Conservation (phyloP, 2,113 vertebrate species). For the Actenoides hombroni region DNA sequence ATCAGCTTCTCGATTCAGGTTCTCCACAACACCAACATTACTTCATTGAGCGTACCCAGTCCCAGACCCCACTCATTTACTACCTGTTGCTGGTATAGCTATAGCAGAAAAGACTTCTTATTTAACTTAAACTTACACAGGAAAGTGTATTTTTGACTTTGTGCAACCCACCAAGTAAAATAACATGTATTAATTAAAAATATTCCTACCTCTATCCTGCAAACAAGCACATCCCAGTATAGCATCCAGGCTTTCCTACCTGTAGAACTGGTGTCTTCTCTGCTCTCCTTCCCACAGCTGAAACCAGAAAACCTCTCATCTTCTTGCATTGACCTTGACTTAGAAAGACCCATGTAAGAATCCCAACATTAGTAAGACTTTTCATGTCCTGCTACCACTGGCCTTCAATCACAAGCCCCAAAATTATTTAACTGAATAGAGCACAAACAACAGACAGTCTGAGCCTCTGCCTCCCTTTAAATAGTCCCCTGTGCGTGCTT, state of each 20-base stretch:
- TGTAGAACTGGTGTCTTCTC: not conserved
- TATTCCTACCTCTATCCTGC: accelerated
- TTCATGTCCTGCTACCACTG: accelerated
- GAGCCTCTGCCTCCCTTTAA: not conserved
- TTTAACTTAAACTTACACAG: accelerated
- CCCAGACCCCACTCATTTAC: accelerated
- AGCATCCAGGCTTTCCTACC: not conserved
- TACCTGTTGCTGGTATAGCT: accelerated
- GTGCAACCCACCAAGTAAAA: not conserved
- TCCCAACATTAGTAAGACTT: accelerated
- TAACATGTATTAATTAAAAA: accelerated
- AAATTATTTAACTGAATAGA: accelerated
- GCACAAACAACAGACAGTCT: accelerated
- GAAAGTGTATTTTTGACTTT: accelerated
- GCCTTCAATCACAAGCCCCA: accelerated
- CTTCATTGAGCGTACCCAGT: accelerated
- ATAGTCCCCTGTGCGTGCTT: accelerated
- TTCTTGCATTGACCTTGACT: not conserved
- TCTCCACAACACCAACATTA: accelerated
- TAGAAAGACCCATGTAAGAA: accelerated
- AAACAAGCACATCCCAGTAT: accelerated
- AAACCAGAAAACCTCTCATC: not conserved
- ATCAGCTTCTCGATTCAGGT: accelerated
- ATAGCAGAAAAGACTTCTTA: not conserved
- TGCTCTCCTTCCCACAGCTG: accelerated